Base-by-base conservation (phyloP, 2,797 vertebrate genomes). In the Glossophaga mutica region DNA sequence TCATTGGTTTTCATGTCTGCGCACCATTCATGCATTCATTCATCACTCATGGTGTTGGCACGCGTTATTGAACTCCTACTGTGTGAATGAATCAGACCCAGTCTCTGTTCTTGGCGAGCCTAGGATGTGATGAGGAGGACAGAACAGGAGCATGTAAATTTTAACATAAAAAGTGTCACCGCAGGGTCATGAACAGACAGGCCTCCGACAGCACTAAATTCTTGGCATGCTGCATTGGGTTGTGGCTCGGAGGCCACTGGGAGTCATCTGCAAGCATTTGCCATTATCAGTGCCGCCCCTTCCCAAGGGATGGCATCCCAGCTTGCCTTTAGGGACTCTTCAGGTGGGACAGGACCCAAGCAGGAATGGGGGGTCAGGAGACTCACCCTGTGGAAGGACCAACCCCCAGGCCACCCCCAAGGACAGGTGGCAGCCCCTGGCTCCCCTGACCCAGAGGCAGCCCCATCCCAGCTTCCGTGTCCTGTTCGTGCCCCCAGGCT, bases 31-130 rank as follows among this genome's bases (percentile, higher is more conserved):
- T 32, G 39, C 50, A 5, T 22, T 29, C 8, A 6, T 39, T 11
- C 22, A 34, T 46, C 11, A 1, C 29, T 87, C n/a, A 1, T 0
- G 42, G 50, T 76, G 65, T 22, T n/a, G 11, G 3, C 0, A 1
- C 29, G 9, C n/a, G 7, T 19, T 19, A 15, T 16, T 39, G 46
- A 77, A 37, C 59, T 55, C 71, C 37, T n/a, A 1, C 42, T 1
- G 2, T 26, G 2, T 22, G 42, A 37, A 34, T n/a, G 55, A 34
- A 46, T 55, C 86, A 42, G 39, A 39, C 21, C 24, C 19, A 34
- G 3, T 14, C 50, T 52, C n/a, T 52, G 50, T 19, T 55, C 39
- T 48, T 12, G 59, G 46, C 6, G 22, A 34, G 6, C 42, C 73
- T 42, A 46, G 57, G 52, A 89, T 14, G 34, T 50, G 19, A 16